Conservation (phyloP, 2,797 vertebrate genomes). For the Oryzias dopingdopingensis region DNA sequence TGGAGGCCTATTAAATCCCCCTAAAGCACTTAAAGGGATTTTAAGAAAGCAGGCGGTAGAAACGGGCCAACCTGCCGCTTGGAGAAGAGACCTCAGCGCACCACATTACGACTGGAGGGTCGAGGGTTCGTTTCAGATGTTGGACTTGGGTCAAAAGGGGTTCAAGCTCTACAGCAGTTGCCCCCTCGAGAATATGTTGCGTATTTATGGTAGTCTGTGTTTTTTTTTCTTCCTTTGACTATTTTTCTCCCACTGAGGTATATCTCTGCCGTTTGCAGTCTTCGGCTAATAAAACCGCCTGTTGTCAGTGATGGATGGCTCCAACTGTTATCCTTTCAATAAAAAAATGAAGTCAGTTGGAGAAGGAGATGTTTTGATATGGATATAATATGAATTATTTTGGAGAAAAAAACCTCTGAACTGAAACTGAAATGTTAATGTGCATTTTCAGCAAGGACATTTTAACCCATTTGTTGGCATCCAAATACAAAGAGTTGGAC, state of each 20-base stretch:
- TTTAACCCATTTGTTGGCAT: no score
- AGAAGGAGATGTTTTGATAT: not conserved
- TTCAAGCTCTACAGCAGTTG: conserved; percentile 12
- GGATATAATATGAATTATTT: not conserved
- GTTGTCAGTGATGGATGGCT: no score
- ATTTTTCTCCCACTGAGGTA: not conserved
- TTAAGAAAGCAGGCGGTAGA: conserved; percentile 51
- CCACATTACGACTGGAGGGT: conserved; percentile 33
- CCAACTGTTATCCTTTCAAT: no score
- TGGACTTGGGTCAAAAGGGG: conserved; percentile 17
- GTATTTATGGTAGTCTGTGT: conserved; percentile 2
- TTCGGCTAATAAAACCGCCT: no score
- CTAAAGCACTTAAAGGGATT: conserved; percentile 68
- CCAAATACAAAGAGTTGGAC: no score
- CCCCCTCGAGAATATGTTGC: conserved; percentile 4
- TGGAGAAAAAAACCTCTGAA: no score
- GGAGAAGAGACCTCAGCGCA: conserved; percentile 34
- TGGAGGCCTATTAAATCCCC: conserved; percentile 61
- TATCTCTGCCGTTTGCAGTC: no score
- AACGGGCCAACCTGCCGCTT: conserved; percentile 38
- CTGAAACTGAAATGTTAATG: no score
- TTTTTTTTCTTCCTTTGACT: not conserved
- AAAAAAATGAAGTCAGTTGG: not conserved
- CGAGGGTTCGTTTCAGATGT: conserved; percentile 32
- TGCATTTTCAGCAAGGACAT: no score